Percentiles rank a stretch among this genome's conserved stretches.
These are phyloP conservation scores for Gryllus bimaculatus DNA, from an alignment of 1,140 invertebrate species.

Conservation along the genomic window DNA sequence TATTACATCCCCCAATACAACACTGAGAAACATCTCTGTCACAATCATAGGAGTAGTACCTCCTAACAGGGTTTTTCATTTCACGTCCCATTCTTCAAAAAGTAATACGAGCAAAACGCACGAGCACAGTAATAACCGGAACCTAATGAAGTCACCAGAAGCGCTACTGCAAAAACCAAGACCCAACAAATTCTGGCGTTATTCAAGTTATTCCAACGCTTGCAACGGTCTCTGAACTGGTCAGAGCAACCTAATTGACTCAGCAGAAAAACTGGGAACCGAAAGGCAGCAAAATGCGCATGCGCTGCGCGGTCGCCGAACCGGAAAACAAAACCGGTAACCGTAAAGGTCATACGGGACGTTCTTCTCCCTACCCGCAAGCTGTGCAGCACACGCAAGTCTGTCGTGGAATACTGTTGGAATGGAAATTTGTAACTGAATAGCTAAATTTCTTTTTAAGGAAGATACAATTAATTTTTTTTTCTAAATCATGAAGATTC, in stretches of 20 bases:
- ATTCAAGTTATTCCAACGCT: background rate
- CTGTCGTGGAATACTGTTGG: too few relatives aligned
- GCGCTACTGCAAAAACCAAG: too few relatives aligned
- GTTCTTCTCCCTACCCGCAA: too few relatives aligned
- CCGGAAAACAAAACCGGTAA: slow-evolving; percentile 1
- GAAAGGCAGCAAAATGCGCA: background rate
- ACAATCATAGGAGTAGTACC: background rate
- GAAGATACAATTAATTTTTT: too few relatives aligned
- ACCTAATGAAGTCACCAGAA: too few relatives aligned
- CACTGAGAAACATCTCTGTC: background rate
- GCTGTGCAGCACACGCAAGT: too few relatives aligned
- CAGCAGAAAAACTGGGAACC: background rate
- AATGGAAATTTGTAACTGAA: too few relatives aligned
- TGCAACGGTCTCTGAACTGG: background rate
- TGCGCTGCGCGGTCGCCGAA: background rate
- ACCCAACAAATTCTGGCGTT: too few relatives aligned
- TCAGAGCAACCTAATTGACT: background rate
- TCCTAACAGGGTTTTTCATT: background rate
- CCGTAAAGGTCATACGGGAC: background rate
- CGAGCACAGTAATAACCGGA: too few relatives aligned
- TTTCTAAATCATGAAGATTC: too few relatives aligned
- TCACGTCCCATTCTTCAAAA: background rate
- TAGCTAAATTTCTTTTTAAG: too few relatives aligned
- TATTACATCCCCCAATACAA: background rate
- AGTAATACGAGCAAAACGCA: background rate